phyloP scores from a whole-genome alignment of 2,888 invertebrate genomes.

The Fragum fragum region DNA sequence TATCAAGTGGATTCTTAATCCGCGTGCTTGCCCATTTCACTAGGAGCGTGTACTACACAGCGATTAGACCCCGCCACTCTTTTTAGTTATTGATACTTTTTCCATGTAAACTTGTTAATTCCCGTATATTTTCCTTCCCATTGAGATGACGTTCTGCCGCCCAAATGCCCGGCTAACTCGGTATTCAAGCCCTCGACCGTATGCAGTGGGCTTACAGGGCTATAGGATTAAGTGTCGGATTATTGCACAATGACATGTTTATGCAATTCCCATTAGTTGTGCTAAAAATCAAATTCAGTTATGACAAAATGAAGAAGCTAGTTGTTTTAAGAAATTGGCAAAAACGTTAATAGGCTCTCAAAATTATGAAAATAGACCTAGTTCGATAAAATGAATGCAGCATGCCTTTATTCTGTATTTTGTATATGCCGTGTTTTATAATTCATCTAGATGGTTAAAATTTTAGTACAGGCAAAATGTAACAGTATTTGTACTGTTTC shows the following conservation, averaged over 20 bases:
- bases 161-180: conserved; percentile 53
- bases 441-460: neutral
- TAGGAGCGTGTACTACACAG: conserved; percentile 57
- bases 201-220: conserved; percentile 57
- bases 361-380: neutral
- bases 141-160: conserved; percentile 47
- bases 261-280: conserved; percentile 66
- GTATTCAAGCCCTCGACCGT: conserved; percentile 54
- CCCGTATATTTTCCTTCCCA: conserved; percentile 47
- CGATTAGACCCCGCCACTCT: conserved; percentile 52
- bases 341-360: conserved; percentile 48
- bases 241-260: conserved; percentile 78
- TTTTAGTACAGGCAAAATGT: neutral
- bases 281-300: conserved; percentile 59
- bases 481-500: neutral
- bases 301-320: conserved; percentile 64
- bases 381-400: neutral
- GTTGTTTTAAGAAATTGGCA: conserved; percentile 59
- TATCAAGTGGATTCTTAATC: conserved; percentile 58
- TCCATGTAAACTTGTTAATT: conserved; percentile 66
- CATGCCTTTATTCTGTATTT: neutral
- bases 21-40: conserved; percentile 59
- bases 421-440: neutral
- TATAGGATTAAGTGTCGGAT: conserved; percentile 70
- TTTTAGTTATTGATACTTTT: conserved; percentile 72